A percentile compares a stretch with the other conserved stretches of the same genome.
Evolutionary conservation across 2,888 invertebrate species (phyloP).

Genomic region (Metopia argyrocephala): DNA sequence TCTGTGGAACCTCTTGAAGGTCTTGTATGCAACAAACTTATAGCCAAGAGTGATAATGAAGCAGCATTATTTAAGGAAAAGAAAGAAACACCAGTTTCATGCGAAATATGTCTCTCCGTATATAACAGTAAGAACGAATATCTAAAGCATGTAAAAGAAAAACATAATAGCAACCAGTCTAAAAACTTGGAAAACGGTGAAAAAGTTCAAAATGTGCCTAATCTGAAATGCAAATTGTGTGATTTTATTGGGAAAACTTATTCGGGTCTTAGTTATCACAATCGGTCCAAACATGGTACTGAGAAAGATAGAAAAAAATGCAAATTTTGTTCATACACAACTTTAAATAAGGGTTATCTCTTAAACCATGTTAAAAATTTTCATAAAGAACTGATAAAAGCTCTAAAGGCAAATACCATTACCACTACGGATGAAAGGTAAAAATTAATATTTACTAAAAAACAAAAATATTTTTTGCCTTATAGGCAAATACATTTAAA

Average conservation of each 20-base stretch:
- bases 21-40: slow-evolving; percentile 28
- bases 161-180: slow-evolving; percentile 31
- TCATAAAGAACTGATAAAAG: slow-evolving; percentile 38
- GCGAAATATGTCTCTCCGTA: slow-evolving; percentile 24
- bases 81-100: not conserved
- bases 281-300: slow-evolving; percentile 43
- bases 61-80: too few species aligned
- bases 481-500: too few species aligned
- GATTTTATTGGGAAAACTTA: slow-evolving; percentile 47
- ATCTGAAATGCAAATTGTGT: slow-evolving; percentile 43
- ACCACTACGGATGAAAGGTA: not conserved
- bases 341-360: slow-evolving; percentile 41
- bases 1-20: not conserved
- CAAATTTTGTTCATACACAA: slow-evolving; percentile 37
- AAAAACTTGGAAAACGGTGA: too few species aligned
- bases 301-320: slow-evolving; percentile 57
- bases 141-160: slow-evolving; percentile 32
- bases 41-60: slow-evolving; percentile 4
- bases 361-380: slow-evolving; percentile 42
- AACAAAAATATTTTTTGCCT: too few species aligned
- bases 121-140: slow-evolving; percentile 33
- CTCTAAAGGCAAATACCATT: slow-evolving; percentile 20
- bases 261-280: slow-evolving; percentile 47
- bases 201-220: not conserved
- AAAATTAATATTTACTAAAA: too few species aligned